Percentiles rank a stretch among this genome's conserved stretches.
phyloP scores from a whole-genome alignment of 2,888 invertebrate genomes.

The Heliconius aoede region DNA sequence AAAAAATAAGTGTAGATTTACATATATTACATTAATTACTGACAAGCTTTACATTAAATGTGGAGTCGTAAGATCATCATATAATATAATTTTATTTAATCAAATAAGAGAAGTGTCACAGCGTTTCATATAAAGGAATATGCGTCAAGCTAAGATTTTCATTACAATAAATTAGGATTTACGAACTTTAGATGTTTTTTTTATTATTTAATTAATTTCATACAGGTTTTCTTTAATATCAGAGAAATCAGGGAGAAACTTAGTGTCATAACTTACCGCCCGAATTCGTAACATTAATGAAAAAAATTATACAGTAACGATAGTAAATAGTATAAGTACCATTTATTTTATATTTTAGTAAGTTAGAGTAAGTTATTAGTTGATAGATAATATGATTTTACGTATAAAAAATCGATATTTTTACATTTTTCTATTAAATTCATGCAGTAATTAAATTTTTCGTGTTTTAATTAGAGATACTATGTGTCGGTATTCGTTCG shows the following conservation, averaged over 20 bases:
- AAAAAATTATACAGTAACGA: too few species aligned
- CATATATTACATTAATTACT: neutral
- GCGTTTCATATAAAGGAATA: conserved; percentile 1
- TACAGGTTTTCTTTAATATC: neutral
- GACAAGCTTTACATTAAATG: neutral
- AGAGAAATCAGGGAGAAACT: neutral
- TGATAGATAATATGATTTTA: too few species aligned
- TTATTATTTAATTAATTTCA: neutral
- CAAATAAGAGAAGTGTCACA: neutral
- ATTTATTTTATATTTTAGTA: too few species aligned
- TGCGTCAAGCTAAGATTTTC: neutral
- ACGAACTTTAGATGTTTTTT: neutral
- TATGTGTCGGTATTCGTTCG: too few species aligned
- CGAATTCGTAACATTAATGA: too few species aligned
- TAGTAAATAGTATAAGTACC: too few species aligned
- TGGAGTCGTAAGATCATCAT: neutral
- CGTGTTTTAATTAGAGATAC: too few species aligned
- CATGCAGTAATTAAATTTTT: too few species aligned
- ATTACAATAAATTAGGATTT: neutral
- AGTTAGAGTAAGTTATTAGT: too few species aligned
- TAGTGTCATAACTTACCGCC: too few species aligned
- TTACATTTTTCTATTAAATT: too few species aligned
- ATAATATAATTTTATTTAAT: neutral
- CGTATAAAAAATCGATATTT: too few species aligned
- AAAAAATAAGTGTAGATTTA: neutral